phyloP scores from a whole-genome alignment of 2,797 vertebrate genomes.

The Pogoniulus pusillus region DNA sequence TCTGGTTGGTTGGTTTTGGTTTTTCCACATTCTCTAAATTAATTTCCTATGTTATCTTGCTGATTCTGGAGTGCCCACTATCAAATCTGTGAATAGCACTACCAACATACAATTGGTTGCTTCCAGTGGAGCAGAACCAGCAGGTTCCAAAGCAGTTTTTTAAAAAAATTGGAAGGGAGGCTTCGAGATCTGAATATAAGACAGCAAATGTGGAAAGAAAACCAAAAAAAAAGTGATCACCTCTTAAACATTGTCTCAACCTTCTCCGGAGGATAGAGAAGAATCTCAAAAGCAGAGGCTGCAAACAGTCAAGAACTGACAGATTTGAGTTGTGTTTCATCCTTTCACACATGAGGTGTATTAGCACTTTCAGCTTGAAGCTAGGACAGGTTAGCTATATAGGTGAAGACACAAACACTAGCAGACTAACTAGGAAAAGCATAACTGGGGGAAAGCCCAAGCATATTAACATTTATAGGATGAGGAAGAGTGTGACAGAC shows the following conservation, averaged over 20 bases:
- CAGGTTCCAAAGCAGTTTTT: neutral
- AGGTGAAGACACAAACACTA: neutral
- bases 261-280: neutral
- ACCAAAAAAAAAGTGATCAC: accelerated
- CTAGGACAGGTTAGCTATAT: neutral
- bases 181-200: neutral
- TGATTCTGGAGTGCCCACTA: neutral
- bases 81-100: neutral
- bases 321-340: neutral
- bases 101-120: neutral
- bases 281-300: neutral
- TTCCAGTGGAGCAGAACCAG: neutral
- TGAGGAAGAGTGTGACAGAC: neutral
- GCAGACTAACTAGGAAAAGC: neutral
- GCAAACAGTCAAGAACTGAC: neutral
- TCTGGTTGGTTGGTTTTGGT: neutral
- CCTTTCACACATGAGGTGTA: neutral
- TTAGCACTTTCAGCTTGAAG: neutral
- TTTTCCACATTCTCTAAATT: neutral
- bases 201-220: neutral
- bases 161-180: neutral
- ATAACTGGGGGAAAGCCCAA: neutral
- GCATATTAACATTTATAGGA: neutral
- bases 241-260: neutral
- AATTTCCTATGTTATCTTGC: neutral